phyloP scores from a whole-genome alignment of 2,797 vertebrate species.

The Psittacula derbiana region DNA sequence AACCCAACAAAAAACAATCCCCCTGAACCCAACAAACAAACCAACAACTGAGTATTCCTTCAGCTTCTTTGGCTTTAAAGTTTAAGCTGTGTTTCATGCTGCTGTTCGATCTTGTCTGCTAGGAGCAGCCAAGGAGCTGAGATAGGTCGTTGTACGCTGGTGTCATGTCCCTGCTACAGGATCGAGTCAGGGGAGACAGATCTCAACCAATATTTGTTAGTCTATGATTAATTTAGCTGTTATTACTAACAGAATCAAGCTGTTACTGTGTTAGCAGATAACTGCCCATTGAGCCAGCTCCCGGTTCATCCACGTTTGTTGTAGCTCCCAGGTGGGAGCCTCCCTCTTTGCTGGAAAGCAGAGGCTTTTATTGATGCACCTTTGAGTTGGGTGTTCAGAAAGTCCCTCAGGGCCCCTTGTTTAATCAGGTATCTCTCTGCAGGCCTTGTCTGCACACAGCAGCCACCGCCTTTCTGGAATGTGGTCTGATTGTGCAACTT shows the following conservation, averaged over 20 bases:
- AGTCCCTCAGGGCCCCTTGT: not conserved
- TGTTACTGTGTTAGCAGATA: not conserved
- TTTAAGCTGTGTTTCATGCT: not conserved
- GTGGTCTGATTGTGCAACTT: not conserved
- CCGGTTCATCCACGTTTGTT: rapidly evolving
- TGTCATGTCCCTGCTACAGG: not conserved
- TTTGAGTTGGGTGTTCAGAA: not conserved
- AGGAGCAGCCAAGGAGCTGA: not conserved
- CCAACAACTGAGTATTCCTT: not conserved
- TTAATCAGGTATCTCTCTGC: not conserved
- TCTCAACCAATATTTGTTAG: not conserved
- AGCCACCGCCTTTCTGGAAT: not conserved
- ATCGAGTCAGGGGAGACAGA: not conserved
- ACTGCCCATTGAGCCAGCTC: not conserved
- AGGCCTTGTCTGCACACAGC: not conserved
- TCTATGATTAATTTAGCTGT: not conserved
- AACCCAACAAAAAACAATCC: not conserved
- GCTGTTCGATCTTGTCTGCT: not conserved
- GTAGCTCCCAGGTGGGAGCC: not conserved
- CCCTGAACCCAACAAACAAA: not conserved
- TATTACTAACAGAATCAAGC: not conserved
- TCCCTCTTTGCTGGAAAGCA: not conserved
- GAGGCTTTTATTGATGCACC: not conserved
- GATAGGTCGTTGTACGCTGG: not conserved
- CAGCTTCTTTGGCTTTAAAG: not conserved